A percentile compares a stretch with the other conserved stretches of the same genome.
Conservation (phyloP, 2,888 invertebrate genomes). For the Sussaba pulchella region DNA sequence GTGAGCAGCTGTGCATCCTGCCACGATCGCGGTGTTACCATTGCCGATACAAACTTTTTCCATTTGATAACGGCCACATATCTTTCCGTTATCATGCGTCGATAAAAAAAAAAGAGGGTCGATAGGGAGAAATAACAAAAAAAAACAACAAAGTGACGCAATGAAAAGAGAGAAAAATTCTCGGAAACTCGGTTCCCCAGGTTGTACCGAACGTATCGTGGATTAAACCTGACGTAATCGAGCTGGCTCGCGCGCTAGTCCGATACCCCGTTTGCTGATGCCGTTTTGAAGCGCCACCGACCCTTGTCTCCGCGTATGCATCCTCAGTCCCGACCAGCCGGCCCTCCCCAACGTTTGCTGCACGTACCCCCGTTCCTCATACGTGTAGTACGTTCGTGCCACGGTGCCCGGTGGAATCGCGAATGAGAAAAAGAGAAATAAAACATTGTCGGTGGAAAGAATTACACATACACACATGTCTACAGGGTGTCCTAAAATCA, state of each 20-base stretch:
- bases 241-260: slow-evolving; percentile 50
- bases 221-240: slow-evolving; percentile 67
- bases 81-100: slow-evolving; percentile 59
- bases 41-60: slow-evolving; percentile 59
- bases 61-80: slow-evolving; percentile 62
- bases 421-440: slow-evolving; percentile 52
- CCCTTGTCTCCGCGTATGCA: slow-evolving; percentile 26
- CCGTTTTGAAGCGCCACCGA: slow-evolving; percentile 27
- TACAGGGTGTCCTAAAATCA: too few relatives aligned
- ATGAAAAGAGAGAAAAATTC: slow-evolving; percentile 38
- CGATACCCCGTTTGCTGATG: slow-evolving; percentile 23
- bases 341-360: neutral
- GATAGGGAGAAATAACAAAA: slow-evolving; percentile 29
- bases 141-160: slow-evolving; percentile 24
- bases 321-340: neutral
- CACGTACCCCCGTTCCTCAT: neutral
- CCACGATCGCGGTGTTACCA: slow-evolving; percentile 10
- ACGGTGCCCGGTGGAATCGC: slow-evolving; percentile 49
- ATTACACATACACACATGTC: slow-evolving; percentile 33
- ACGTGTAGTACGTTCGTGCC: slow-evolving; percentile 35
- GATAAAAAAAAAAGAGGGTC: slow-evolving; percentile 29
- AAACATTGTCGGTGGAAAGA: slow-evolving; percentile 41
- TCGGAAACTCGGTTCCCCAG: slow-evolving; percentile 33
- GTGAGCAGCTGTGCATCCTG: slow-evolving; percentile 1
- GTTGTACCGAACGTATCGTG: slow-evolving; percentile 60